Evolutionary conservation across 2,888 invertebrate species (phyloP).

Genomic region (Erebia ligea): DNA sequence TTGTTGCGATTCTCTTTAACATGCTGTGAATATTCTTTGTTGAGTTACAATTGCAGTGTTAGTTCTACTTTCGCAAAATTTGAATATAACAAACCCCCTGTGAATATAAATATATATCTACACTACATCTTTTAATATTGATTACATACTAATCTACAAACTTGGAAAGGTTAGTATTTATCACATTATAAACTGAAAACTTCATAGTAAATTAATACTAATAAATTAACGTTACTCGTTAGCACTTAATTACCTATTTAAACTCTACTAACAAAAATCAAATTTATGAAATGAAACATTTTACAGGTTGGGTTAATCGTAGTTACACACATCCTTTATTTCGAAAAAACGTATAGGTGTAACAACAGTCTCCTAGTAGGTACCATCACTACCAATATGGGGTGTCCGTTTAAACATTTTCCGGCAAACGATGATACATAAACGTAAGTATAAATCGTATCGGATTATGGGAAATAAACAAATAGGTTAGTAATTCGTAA

Average conservation of each 20-base stretch:
- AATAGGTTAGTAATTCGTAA: background rate
- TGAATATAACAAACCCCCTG: conserved; percentile 61
- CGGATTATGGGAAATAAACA: background rate
- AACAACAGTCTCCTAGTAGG: background rate
- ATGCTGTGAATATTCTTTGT: conserved; percentile 78
- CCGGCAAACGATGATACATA: too few species aligned
- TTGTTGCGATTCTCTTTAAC: conserved; percentile 72
- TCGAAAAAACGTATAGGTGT: background rate
- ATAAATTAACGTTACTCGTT: background rate
- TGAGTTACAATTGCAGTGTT: conserved; percentile 72
- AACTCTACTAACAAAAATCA: background rate
- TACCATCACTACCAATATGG: background rate
- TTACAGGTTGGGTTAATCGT: background rate
- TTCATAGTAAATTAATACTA: background rate
- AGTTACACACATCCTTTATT: conserved; percentile 2
- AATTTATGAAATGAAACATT: background rate
- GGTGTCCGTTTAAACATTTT: background rate
- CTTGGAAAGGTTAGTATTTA: conserved; percentile 40
- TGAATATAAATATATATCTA: conserved; percentile 52
- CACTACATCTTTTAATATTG: background rate
- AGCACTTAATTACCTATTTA: background rate
- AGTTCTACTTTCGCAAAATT: conserved; percentile 77
- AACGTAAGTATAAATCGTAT: too few species aligned
- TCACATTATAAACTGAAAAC: background rate
- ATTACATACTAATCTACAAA: conserved; percentile 27